These are phyloP conservation scores for Bradypodion ventrale DNA, from an alignment of 2,797 vertebrate genomes.

Conservation along the genomic window DNA sequence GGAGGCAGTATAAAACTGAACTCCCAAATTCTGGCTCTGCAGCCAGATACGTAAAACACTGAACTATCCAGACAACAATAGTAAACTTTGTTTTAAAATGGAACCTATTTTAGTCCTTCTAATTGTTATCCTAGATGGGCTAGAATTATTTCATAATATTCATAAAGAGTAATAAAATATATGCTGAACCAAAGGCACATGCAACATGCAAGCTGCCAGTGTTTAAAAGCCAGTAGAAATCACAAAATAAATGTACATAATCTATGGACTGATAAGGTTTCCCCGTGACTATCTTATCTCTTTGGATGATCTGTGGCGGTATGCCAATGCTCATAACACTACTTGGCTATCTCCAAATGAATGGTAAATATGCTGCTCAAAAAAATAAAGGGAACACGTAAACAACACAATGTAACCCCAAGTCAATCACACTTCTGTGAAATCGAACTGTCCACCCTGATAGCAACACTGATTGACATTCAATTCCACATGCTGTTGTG, in stretches of 20 bases:
- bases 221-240: slow-evolving; percentile 63
- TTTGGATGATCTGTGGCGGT: slow-evolving; percentile 58
- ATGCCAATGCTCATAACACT: slow-evolving; percentile 54
- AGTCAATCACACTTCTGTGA: no score
- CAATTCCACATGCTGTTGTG: no score
- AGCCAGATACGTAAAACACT: no score
- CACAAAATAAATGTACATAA: slow-evolving; percentile 58
- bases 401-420: no score
- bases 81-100: slow-evolving; percentile 79
- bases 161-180: slow-evolving; percentile 78
- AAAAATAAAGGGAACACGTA: no score
- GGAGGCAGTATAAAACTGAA: no score
- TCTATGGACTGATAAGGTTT: slow-evolving; percentile 45
- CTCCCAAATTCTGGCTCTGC: no score
- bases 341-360: slow-evolving; percentile 35
- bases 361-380: no score
- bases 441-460: no score
- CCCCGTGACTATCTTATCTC: slow-evolving; percentile 55
- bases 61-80: no score
- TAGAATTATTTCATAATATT: slow-evolving; percentile 79
- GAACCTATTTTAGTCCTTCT: slow-evolving; percentile 76
- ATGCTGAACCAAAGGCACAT: slow-evolving; percentile 73
- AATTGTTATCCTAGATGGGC: slow-evolving; percentile 78
- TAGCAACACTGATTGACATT: no score
- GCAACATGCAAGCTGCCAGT: slow-evolving; percentile 65